phyloP scores from a whole-genome alignment of 2,888 invertebrate genomes.

The Tenthredo distinguenda region DNA sequence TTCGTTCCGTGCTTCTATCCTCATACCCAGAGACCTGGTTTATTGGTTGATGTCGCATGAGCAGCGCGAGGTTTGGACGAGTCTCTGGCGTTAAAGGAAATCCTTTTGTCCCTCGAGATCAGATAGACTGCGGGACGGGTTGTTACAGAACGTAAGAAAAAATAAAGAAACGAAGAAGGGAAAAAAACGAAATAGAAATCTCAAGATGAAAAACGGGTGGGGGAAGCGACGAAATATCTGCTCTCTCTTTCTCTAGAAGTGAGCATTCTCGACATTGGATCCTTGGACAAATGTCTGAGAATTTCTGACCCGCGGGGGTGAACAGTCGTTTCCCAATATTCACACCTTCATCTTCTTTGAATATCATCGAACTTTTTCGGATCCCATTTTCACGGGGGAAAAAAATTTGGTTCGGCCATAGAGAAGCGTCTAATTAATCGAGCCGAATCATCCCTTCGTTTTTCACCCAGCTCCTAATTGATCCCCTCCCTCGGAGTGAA shows the following conservation, averaged over 20 bases:
- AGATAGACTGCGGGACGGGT: conserved; percentile 11
- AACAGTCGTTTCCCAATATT: neutral
- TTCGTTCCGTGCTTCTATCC: neutral
- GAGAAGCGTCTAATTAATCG: neutral
- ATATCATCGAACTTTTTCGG: neutral
- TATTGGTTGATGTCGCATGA: conserved; percentile 39
- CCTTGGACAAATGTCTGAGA: neutral
- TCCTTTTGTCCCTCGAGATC: conserved; percentile 31
- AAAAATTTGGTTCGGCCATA: neutral
- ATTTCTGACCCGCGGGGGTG: neutral
- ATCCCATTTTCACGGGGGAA: neutral
- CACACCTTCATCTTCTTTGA: neutral
- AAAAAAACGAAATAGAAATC: neutral
- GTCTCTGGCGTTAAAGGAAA: conserved; percentile 37
- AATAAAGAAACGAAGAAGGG: neutral
- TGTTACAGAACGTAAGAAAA: neutral
- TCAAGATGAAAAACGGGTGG: neutral
- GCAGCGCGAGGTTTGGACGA: conserved; percentile 8
- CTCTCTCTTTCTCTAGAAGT: neutral
- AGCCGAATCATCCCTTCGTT: conserved; percentile 7
- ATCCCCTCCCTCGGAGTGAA: neutral
- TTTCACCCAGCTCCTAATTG: neutral
- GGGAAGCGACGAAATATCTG: neutral
- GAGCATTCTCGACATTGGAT: conserved; percentile 9
- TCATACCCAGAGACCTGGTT: neutral